Conservation (phyloP, 2,888 invertebrate genomes). For the Meloe dianella region DNA sequence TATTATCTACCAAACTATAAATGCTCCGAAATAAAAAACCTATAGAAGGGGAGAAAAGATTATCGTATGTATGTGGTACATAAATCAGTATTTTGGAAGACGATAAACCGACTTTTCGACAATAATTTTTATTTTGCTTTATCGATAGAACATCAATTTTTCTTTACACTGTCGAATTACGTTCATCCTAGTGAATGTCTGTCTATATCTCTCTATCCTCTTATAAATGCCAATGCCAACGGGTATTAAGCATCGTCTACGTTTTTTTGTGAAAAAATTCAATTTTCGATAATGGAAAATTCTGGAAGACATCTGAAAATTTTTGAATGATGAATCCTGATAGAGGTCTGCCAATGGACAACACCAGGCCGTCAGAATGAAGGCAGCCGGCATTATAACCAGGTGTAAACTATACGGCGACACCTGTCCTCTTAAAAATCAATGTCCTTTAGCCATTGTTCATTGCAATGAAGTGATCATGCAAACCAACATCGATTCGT, state of each 20-base stretch:
- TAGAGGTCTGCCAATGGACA: constrained; percentile 40
- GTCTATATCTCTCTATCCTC: constrained; percentile 33
- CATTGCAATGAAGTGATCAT: constrained; percentile 47
- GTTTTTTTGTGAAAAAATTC: too few species aligned
- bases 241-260: background rate
- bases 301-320: constrained; percentile 9
- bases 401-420: constrained; percentile 55
- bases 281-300: background rate
- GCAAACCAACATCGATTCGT: constrained; percentile 21
- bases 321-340: constrained; percentile 12
- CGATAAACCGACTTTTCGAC: background rate
- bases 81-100: constrained; percentile 15
- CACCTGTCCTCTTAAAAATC: constrained; percentile 58
- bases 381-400: constrained; percentile 55
- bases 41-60: background rate
- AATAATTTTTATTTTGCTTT: background rate
- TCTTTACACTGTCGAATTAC: constrained; percentile 39
- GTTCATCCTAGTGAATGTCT: constrained; percentile 36
- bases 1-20: background rate
- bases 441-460: constrained; percentile 57
- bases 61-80: background rate
- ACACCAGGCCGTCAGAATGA: constrained; percentile 42
- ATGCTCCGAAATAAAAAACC: background rate
- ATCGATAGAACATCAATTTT: constrained; percentile 25
- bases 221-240: constrained; percentile 34